These are phyloP conservation scores for Nycticorax nycticorax DNA, from an alignment of 2,113 vertebrate species.

Conservation along the genomic window DNA sequence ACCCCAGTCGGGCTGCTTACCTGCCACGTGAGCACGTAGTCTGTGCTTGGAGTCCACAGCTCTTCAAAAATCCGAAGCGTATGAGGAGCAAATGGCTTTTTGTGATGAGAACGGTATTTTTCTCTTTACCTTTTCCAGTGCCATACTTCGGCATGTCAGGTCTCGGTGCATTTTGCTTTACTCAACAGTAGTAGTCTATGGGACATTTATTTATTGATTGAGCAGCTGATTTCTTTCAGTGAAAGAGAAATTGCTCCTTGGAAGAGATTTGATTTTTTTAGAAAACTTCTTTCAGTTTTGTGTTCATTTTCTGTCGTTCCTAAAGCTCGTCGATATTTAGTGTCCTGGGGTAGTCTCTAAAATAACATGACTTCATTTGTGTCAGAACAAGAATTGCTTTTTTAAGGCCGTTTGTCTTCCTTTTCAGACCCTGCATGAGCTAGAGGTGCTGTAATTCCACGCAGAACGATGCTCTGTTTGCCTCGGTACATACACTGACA, in stretches of 20 bases:
- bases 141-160: not conserved
- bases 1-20: not conserved
- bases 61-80: not conserved
- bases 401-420: not conserved
- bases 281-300: not conserved
- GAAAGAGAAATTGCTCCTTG: not conserved
- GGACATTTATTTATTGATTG: not conserved
- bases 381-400: not conserved
- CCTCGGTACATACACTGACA: not conserved
- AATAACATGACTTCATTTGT: not conserved
- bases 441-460: not conserved
- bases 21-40: not conserved
- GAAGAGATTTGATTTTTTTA: not conserved
- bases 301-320: not conserved
- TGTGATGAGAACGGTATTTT: not conserved
- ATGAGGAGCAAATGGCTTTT: not conserved
- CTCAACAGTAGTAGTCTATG: not conserved
- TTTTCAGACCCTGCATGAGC: not conserved
- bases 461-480: not conserved
- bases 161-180: not conserved
- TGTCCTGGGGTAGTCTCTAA: not conserved
- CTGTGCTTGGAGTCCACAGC: not conserved
- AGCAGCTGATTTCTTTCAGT: not conserved
- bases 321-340: not conserved
- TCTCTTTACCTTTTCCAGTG: not conserved